A percentile compares a stretch with the other conserved stretches of the same genome.
phyloP scores from a whole-genome alignment of 2,888 invertebrate genomes.

The Thecocarcelia acutangulata region DNA sequence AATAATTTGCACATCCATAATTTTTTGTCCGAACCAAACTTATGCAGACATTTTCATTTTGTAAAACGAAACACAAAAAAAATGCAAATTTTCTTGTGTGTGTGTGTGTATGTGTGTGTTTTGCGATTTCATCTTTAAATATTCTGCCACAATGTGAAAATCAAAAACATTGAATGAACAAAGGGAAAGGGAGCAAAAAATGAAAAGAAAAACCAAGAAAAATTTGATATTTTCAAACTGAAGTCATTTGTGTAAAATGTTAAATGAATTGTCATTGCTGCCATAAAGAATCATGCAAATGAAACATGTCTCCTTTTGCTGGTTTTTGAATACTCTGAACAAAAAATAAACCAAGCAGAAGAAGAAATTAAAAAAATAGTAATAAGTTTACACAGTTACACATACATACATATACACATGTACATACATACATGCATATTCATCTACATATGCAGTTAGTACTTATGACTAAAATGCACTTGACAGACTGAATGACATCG shows the following conservation, averaged over 20 bases:
- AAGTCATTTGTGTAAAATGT: constrained; percentile 63
- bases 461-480: constrained; percentile 40
- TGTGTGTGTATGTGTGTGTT: too few species aligned
- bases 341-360: constrained; percentile 1
- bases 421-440: too few species aligned
- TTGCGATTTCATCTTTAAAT: constrained; percentile 3
- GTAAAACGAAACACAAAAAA: constrained; percentile 37
- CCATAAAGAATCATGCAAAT: constrained; percentile 58
- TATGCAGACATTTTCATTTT: constrained; percentile 30
- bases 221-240: constrained; percentile 41
- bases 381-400: too few species aligned
- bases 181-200: background rate
- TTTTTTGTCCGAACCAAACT: constrained; percentile 16
- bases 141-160: constrained; percentile 44
- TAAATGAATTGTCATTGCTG: constrained; percentile 62
- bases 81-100: constrained; percentile 10
- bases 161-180: background rate
- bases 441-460: too few species aligned
- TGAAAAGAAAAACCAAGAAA: background rate
- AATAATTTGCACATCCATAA: background rate
- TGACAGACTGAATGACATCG: constrained; percentile 40
- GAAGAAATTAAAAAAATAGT: constrained; percentile 2
- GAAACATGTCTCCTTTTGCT: constrained; percentile 46
- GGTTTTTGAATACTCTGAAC: constrained; percentile 4
- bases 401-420: background rate